Evolutionary conservation across 2,888 invertebrate genomes (phyloP), one percentile per base, ranked within the genome.

Genomic region (Euplexia lucipara): DNA sequence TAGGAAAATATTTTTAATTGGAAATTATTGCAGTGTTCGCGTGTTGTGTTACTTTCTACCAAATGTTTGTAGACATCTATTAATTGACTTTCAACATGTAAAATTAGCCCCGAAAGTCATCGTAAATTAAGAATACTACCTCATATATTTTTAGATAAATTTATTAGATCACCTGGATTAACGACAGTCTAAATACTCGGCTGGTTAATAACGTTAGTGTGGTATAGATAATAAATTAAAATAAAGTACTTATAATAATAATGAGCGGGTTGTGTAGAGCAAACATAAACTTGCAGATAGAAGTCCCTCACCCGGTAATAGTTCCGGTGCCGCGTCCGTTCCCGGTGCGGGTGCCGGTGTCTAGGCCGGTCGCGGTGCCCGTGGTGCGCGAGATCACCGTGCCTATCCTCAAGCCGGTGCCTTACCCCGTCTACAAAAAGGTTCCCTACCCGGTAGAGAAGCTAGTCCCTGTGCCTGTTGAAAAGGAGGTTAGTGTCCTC

Each of bases 251-350:
- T 65, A 53, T 52, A 59, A 64, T 62, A 75, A 39, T 72, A 60
- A 58, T 44, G 34, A 45, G 68, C 80, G 74, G 71, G 67, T 78
- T 74, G 77, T 83, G 65, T 78, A 77, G 78, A 70, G 77, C 70
- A 52, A 78, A 65, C 66, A 72, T 83, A 72, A 82, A 83, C 90
- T 92, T 92, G 73, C 96, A 97, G 87, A 96, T 98, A 87, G 97
- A 97, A 83, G 96, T 98, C 35, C 97, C 97, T 4, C 97, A 97
- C 69, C 97, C 98, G 47, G 96, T 98, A 35, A 96, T 97, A 88
- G 96, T 98, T 7, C 97, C 97, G 48, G 96, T 97, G 62, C 97
- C 97, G 14, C 97, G 97, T 83, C 98, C 98, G 1, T 97, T 97
- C 83, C 97, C 98, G 79, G 97, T 98, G 44, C 96, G 96, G 80